Conservation (phyloP, 1,140 invertebrate genomes). For the Cydia splendana region DNA sequence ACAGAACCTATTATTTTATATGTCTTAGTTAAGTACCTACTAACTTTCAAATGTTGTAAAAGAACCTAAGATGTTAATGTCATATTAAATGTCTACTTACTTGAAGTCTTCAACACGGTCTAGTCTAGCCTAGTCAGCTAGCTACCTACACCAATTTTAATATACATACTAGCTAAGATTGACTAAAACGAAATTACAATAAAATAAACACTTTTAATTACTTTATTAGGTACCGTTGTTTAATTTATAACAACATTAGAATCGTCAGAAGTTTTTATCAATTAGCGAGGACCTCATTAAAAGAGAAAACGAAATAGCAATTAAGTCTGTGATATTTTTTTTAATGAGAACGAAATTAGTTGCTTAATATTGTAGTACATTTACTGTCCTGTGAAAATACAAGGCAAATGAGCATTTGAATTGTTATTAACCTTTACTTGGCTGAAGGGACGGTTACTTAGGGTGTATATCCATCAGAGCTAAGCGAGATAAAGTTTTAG, state of each 20-base stretch:
- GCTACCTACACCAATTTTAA: neutral
- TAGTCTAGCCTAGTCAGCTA: too few relatives aligned
- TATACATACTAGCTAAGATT: neutral
- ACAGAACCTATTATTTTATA: too few relatives aligned
- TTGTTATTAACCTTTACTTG: neutral
- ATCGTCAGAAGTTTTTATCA: neutral
- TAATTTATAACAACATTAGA: conserved; percentile 11
- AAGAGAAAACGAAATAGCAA: conserved; percentile 4
- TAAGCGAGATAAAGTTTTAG: neutral
- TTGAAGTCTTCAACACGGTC: too few relatives aligned
- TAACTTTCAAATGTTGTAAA: too few relatives aligned
- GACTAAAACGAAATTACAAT: neutral
- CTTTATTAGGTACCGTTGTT: neutral
- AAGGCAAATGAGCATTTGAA: neutral
- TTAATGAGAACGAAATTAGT: conserved; percentile 4
- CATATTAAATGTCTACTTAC: too few relatives aligned
- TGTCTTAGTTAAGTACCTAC: too few relatives aligned
- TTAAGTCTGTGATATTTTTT: neutral
- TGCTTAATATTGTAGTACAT: neutral
- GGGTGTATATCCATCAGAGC: neutral
- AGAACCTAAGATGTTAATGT: too few relatives aligned
- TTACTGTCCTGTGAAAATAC: conserved; percentile 10
- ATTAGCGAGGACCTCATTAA: neutral
- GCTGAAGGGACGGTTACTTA: neutral
- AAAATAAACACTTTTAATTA: neutral